These are phyloP conservation scores for Pterostichus madidus DNA, from an alignment of 2,888 invertebrate species.

Conservation along the genomic window DNA sequence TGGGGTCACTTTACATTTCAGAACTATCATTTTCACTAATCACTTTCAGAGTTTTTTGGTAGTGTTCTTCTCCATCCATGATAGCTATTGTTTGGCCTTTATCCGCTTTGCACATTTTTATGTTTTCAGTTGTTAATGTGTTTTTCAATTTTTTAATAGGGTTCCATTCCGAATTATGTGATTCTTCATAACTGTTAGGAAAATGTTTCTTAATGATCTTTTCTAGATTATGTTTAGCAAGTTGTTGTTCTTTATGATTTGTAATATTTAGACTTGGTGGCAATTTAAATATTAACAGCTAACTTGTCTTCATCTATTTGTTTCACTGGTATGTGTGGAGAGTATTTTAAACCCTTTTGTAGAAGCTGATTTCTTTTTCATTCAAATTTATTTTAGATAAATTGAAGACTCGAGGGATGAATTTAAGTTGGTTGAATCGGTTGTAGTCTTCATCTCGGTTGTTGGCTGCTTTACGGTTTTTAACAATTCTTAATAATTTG, in stretches of 20 bases:
- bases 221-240: neutral
- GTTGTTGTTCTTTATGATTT: neutral
- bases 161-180: slow-evolving; percentile 15
- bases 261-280: slow-evolving; percentile 9
- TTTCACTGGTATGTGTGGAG: slow-evolving; percentile 1
- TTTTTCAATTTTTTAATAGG: neutral
- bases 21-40: neutral
- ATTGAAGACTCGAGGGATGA: neutral
- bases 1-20: neutral
- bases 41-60: neutral
- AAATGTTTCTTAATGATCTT: neutral
- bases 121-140: neutral
- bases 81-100: too few relatives aligned
- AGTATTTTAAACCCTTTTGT: slow-evolving; percentile 46
- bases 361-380: slow-evolving; percentile 6
- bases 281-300: too few relatives aligned
- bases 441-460: too few relatives aligned
- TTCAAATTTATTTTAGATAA: neutral
- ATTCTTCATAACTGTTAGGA: neutral
- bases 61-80: too few relatives aligned
- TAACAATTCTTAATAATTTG: neutral
- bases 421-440: neutral
- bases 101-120: too few relatives aligned
- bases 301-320: slow-evolving; percentile 17
- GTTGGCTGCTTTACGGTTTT: neutral